Base-by-base conservation (phyloP, 2,888 invertebrate species). In the Loripinus fragilis region DNA sequence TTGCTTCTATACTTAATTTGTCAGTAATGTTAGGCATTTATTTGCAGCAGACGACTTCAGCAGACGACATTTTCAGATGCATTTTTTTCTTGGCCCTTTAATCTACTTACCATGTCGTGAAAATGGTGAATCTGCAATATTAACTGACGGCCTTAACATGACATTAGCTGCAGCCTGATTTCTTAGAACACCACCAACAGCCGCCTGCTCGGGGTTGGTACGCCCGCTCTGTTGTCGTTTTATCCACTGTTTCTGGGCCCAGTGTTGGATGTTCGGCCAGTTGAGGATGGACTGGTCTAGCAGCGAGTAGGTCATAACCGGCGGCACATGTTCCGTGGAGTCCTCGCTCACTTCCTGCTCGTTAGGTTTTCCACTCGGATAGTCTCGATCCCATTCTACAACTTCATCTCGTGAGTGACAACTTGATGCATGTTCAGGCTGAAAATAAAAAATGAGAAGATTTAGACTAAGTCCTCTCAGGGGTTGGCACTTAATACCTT, bases 221-320 rank as follows among this genome's bases (percentile, higher is more conserved):
- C 77, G 48, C 45, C 73, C 42, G 30, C 88, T 80, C 75, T 90
- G 89, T 72, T 91, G 90, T 10, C 91, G 80, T 80, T 92, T 93
- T 38, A 90, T 86, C 92, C 92, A 92, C 76, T 91, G 91, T 82
- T 91, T 91, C 87, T 93, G 92, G 5, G 93, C 93, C 93, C 93
- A 93, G 74, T 92, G 91, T 85, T 93, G 93, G 60, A 93, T 90
- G 60, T 87, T 90, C 72, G 91, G 92, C 93, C 93, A 93, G 87
- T 92, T 92, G 42, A 92, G 80, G 28, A 93, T 90, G 30, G 92
- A 91, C 87, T 93, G 93, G 73, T 93, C 93, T n/a, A 93, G 86
- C 28, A 93, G 86, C 7, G 93, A 93, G 80, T 91, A 91, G 0
- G 91, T 90, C 85, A 89, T 88, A 35, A 89, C 86, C 0, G 91